phyloP scores from a whole-genome alignment of 2,888 invertebrate genomes.

The Carpatolechia fugitivella region DNA sequence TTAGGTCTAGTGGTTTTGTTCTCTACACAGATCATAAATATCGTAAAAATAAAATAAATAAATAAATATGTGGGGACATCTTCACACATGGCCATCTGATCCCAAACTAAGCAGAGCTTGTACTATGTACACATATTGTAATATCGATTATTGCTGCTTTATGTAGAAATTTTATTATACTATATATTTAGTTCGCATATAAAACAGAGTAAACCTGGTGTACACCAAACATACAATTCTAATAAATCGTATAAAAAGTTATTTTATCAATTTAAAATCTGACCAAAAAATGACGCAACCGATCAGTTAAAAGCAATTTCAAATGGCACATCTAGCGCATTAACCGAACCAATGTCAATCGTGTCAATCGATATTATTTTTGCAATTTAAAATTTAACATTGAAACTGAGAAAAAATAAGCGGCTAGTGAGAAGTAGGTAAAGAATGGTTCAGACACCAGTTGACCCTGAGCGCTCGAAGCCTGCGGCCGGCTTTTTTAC shows the following conservation, averaged over 20 bases:
- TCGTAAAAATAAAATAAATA: too few species aligned
- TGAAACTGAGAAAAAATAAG: constrained; percentile 60
- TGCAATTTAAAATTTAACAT: constrained; percentile 47
- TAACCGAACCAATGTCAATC: constrained; percentile 39
- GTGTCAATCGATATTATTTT: constrained; percentile 39
- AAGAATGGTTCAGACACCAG: constrained; percentile 53
- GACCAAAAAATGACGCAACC: background rate
- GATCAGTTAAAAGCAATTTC: background rate
- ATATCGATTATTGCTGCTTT: too few species aligned
- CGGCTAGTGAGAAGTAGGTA: constrained; percentile 38
- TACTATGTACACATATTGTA: too few species aligned
- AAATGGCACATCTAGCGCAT: constrained; percentile 1
- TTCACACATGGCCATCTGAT: too few species aligned
- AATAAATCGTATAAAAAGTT: too few species aligned
- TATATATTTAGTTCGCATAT: too few species aligned
- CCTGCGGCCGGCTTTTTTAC: constrained; percentile 50
- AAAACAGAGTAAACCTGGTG: too few species aligned
- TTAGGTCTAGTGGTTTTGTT: background rate
- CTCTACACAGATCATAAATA: background rate
- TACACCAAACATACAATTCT: too few species aligned
- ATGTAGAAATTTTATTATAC: too few species aligned
- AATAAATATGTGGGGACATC: too few species aligned
- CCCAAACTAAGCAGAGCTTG: too few species aligned
- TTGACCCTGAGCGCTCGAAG: constrained; percentile 69
- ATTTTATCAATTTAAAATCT: too few species aligned